phyloP scores from a whole-genome alignment of 2,113 vertebrate species.

The Holacanthus passer region DNA sequence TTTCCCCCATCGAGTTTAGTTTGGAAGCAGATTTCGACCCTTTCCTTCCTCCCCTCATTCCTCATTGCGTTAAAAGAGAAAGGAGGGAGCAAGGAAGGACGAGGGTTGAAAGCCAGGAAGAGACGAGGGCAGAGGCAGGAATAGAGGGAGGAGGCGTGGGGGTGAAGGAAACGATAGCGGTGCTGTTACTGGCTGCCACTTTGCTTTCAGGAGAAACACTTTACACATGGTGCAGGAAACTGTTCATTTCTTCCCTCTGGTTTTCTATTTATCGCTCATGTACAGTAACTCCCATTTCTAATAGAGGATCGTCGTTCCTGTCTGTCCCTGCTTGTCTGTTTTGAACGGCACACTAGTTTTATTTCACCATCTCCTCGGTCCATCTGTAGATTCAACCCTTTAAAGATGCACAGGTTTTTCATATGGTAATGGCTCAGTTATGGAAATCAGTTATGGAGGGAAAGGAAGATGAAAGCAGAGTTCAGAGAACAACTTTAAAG shows the following conservation, averaged over 20 bases:
- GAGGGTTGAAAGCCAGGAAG: constrained; percentile 68
- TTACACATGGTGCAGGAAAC: not conserved
- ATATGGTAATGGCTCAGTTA: not conserved
- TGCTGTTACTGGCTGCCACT: constrained; percentile 24
- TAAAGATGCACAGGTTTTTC: not conserved
- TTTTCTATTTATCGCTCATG: not conserved
- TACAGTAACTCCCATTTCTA: not conserved
- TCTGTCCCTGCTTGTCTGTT: not conserved
- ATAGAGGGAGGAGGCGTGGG: constrained; percentile 9
- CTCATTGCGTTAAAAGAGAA: constrained; percentile 33
- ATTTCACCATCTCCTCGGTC: not conserved
- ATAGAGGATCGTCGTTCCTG: not conserved
- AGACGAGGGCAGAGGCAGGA: constrained; percentile 44
- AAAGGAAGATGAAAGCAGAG: constrained; percentile 28
- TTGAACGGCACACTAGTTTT: not conserved
- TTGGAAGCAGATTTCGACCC: constrained; percentile 42
- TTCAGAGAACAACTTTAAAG: constrained; percentile 8
- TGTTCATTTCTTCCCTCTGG: not conserved
- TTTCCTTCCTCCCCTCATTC: constrained; percentile 36
- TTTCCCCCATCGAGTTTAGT: not conserved
- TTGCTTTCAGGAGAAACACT: constrained; percentile 36
- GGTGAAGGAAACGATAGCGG: not conserved
- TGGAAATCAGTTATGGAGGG: constrained; percentile 11
- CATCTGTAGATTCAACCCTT: not conserved
- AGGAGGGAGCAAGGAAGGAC: constrained; percentile 57